A percentile compares a stretch with the other conserved stretches of the same genome.
phyloP scores from a whole-genome alignment of 2,797 vertebrate genomes.

The Scarus forsteni region DNA sequence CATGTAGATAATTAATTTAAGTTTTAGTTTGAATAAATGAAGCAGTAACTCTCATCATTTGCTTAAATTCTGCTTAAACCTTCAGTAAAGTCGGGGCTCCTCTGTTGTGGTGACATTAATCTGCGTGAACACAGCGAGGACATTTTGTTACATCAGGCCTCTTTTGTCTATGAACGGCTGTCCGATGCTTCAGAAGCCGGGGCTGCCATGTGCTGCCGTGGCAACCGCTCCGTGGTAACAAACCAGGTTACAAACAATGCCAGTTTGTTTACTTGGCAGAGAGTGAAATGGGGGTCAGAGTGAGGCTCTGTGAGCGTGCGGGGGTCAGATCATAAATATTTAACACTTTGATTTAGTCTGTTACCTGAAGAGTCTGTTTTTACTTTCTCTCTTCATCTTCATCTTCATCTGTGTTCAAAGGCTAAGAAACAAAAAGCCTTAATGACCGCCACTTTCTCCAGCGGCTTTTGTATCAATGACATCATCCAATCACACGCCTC shows the following conservation, averaged over 20 bases:
- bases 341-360: neutral
- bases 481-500: conserved; percentile 13
- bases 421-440: neutral
- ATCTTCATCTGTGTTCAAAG: conserved; percentile 3
- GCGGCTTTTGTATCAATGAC: neutral
- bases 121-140: no score
- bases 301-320: neutral
- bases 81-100: no score
- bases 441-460: neutral
- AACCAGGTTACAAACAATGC: conserved; percentile 52
- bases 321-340: neutral
- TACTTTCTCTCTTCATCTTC: neutral
- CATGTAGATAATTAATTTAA: no score
- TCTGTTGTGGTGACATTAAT: no score
- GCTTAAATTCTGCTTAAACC: no score
- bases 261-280: conserved; percentile 62
- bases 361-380: neutral
- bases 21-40: no score
- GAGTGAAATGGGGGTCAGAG: conserved; percentile 40
- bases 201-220: conserved; percentile 30
- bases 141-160: no score
- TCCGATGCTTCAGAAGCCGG: conserved; percentile 26
- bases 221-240: conserved; percentile 53
- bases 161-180: neutral
- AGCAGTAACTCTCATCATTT: no score